A percentile compares a stretch with the other conserved stretches of the same genome.
Conservation (phyloP, 2,888 invertebrate genomes). For the Ormyrus thymus region DNA sequence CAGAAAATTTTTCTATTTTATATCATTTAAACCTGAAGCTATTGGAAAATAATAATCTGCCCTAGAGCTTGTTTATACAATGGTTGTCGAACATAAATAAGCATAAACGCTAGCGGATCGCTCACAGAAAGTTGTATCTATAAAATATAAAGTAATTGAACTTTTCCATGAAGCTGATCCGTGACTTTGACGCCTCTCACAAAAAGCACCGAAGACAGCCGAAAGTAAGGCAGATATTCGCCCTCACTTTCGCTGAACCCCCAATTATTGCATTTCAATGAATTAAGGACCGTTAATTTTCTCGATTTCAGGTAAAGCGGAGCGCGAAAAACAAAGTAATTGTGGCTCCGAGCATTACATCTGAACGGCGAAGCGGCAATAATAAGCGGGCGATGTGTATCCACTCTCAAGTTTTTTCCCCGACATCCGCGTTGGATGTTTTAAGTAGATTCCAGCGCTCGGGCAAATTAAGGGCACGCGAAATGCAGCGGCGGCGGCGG, state of each 20-base stretch:
- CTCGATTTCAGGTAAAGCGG: background rate
- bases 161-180: too few species aligned
- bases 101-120: too few species aligned
- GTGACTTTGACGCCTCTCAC: too few species aligned
- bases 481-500: background rate
- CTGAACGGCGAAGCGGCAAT: background rate
- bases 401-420: background rate
- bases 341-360: background rate
- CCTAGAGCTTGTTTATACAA: too few species aligned
- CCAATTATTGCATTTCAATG: constrained; percentile 27
- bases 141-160: too few species aligned
- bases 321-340: constrained; percentile 2
- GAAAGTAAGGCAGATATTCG: background rate
- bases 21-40: too few species aligned
- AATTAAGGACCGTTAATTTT: constrained; percentile 17
- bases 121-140: too few species aligned
- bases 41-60: too few species aligned
- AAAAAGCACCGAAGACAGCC: too few species aligned
- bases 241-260: background rate
- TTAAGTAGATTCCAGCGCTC: constrained; percentile 25
- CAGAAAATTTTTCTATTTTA: too few species aligned
- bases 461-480: constrained; percentile 44
- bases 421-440: constrained; percentile 36
- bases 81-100: too few species aligned
- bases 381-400: too few species aligned